Evolutionary conservation across 2,888 invertebrate species (phyloP), one percentile per base, ranked within the genome.

Genomic region (Scaptomyza reducta): DNA sequence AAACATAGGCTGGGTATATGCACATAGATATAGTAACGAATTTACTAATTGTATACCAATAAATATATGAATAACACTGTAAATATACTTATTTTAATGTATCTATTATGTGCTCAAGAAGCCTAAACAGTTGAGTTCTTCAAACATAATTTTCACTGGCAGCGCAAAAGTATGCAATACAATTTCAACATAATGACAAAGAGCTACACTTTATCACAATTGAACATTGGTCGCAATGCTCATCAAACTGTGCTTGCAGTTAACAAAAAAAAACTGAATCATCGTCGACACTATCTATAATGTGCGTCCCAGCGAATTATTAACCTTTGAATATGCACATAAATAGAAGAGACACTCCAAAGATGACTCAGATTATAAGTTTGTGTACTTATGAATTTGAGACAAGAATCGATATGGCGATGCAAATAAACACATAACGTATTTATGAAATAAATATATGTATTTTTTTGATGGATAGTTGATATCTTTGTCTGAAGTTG

Each of bases 141-240:
- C 7, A 6, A 27, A 27, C 27, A 7, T 7, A 7, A 27, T 27
- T 27, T 27, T 27, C 7, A 6, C 27, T 6, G 1, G 1, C 42
- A 16, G 70, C 55, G 1, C 18, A 49, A 72, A 72, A 70, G 73
- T 71, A 71, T 72, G 67, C 67, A 60, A 72, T 13, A 3, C 6
- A 11, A 16, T 49, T 5, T 0, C 1, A 2, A 9, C 11, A 4
- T 6, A 1, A 1, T 27, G 18, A 58, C 14, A 31, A 16, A 44
- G 38, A 13, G 2, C 35, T 22, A 22, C 3, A 2, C 22, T 4
- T 61, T 69, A 29, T 44, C 33, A 27, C 14, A 27, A 5, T 2
- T 3, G 50, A 40, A 16, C n/a, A 11, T 38, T 58, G 16, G 16
- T 40, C 14, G 5, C 18, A 13, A 9, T 14, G 31, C 11, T 11